phyloP scores from a whole-genome alignment of 2,113 vertebrate genomes.

The Carassius carassius region DNA sequence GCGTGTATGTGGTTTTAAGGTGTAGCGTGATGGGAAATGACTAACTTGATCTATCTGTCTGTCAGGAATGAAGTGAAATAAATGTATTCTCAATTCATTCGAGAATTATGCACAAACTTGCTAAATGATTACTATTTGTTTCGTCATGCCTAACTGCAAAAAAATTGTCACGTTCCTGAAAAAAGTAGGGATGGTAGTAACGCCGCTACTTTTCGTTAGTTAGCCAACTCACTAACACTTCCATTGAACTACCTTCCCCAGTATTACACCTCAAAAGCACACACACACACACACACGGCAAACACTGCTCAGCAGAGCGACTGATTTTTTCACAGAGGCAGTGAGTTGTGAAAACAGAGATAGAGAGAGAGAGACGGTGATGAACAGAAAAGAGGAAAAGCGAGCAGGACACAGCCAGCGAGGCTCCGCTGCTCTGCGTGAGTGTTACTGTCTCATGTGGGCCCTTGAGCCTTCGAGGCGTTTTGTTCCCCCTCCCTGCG shows the following conservation, averaged over 20 bases:
- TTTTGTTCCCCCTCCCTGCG: constrained; percentile 59
- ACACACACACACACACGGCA: neutral
- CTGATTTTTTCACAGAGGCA: constrained; percentile 27
- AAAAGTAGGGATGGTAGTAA: neutral
- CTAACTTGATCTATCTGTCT: neutral
- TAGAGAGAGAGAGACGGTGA: neutral
- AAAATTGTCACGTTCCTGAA: neutral
- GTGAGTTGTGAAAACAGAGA: neutral
- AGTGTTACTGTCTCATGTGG: constrained; percentile 47
- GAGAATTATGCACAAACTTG: neutral
- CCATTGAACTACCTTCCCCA: neutral
- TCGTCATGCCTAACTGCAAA: neutral
- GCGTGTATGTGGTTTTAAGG: neutral
- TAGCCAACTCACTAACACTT: neutral
- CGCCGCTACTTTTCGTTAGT: neutral
- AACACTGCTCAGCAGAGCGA: neutral
- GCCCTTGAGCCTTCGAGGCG: constrained; percentile 51
- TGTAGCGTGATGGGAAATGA: neutral
- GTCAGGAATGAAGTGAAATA: neutral
- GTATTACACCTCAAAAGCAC: neutral
- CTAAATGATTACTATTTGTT: neutral
- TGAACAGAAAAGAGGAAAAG: constrained; percentile 3
- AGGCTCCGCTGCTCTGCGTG: constrained; percentile 27
- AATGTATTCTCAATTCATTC: neutral
- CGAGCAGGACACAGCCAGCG: neutral